Evolutionary conservation across 2,113 vertebrate genomes (phyloP), one percentile per base, ranked within the genome.

Genomic region (Semicossyphus pulcher): DNA sequence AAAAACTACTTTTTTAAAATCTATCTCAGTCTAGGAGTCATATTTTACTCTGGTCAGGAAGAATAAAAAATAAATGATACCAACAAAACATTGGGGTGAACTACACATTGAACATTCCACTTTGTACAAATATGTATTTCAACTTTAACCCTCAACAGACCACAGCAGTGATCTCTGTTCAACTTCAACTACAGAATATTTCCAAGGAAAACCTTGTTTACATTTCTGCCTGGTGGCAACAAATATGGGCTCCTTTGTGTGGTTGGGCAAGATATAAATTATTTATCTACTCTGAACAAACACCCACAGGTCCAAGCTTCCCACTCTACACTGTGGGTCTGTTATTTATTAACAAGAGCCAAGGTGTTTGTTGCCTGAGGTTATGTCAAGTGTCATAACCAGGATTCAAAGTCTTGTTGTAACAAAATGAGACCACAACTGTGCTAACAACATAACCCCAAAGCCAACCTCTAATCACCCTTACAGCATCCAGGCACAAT

Each of bases 251-350:
- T 51, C 36, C 26, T 67, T 69, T 57, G 34, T 80, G 58, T 32
- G 44, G 47, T 44, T 60, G 51, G 52, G 67, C 48, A 39, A 54
- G 37, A 23, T 15, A 59, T 81, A 68, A 63, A 88, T 83, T 59
- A 88, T 90, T 73, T 58, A 85, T 83, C 62, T 42, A 51, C 49
- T 75, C 62, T 78, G 61, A 78, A 57, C 80, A 88, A 85, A 88
- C 77, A 85, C 45, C 71, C 74, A 71, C 3, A 60, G 77, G 77
- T 65, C 41, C 14, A 59, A 69, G 44, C 68, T 64, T 20, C 52
- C 21, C 51, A 16, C 9, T 25, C 51, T 37, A 34, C 26, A 65
- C 64, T 64, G 36, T 39, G 15, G 41, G 36, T 69, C 52, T 26
- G 54, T 81, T 76, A 72, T 80, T 78, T 67, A 81, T 84, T 83